These are phyloP conservation scores for Barbus barbus DNA, from an alignment of 2,113 vertebrate genomes.

Conservation along the genomic window DNA sequence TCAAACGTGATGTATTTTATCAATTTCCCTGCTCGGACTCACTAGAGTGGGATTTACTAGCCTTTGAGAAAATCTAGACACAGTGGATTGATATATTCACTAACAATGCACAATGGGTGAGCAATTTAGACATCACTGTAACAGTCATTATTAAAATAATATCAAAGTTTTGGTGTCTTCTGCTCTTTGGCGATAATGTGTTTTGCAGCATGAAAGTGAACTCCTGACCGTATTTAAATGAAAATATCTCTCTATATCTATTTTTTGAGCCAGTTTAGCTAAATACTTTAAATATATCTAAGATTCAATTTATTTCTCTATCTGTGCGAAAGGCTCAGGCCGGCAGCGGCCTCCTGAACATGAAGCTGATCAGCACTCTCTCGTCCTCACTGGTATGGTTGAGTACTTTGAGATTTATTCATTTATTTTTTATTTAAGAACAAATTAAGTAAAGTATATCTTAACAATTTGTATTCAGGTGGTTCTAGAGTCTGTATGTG, in stretches of 20 bases:
- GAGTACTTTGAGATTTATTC: not conserved
- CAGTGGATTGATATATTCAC: slow-evolving; percentile 11
- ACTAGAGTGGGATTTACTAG: not conserved
- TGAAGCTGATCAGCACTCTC: not conserved
- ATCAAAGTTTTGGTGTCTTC: slow-evolving; percentile 1
- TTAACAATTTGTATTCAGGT: slow-evolving; percentile 33
- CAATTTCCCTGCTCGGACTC: slow-evolving; percentile 6
- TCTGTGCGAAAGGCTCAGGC: not conserved
- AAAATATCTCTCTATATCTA: not conserved
- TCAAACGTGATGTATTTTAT: slow-evolving; percentile 28
- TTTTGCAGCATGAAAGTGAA: not conserved
- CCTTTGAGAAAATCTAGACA: not conserved
- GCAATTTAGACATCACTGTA: not conserved
- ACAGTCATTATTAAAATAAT: slow-evolving; percentile 15
- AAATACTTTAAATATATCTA: slow-evolving; percentile 23
- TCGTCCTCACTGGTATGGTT: not conserved
- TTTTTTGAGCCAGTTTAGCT: slow-evolving; percentile 8
- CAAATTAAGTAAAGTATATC: slow-evolving; percentile 25
- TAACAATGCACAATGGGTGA: slow-evolving; percentile 6
- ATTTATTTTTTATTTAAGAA: slow-evolving; percentile 30
- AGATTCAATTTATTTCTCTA: slow-evolving; percentile 10
- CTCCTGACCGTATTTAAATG: not conserved
- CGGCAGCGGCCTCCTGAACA: not conserved
- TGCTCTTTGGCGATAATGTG: not conserved
- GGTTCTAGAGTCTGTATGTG: slow-evolving; percentile 29